phyloP scores from a whole-genome alignment of 2,888 invertebrate species.

The Hoplodrina blanda region DNA sequence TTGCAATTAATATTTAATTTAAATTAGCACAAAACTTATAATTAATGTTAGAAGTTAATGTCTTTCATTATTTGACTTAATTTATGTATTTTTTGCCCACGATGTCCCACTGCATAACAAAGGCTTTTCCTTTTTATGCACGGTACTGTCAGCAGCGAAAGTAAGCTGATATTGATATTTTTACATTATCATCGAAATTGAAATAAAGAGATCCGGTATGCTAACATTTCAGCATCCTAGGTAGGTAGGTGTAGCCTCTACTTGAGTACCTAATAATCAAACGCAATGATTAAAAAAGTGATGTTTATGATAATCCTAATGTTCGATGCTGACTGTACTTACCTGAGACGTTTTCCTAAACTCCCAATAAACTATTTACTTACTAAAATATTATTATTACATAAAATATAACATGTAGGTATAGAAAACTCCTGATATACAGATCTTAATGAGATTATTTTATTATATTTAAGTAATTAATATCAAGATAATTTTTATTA shows the following conservation, averaged over 20 bases:
- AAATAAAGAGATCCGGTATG: background rate
- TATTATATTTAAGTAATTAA: slow-evolving; percentile 42
- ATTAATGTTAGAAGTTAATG: slow-evolving; percentile 77
- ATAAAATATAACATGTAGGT: slow-evolving; percentile 48
- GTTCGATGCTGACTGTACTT: background rate
- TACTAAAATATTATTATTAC: slow-evolving; percentile 11
- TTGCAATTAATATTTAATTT: slow-evolving; percentile 44
- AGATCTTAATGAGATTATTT: slow-evolving; percentile 69
- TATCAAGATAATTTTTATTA: slow-evolving; percentile 26
- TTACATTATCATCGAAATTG: background rate
- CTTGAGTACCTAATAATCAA: background rate
- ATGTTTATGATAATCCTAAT: background rate
- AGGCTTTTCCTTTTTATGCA: background rate
- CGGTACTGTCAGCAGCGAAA: background rate
- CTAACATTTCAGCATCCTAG: background rate
- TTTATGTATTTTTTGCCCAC: slow-evolving; percentile 16
- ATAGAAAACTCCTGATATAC: slow-evolving; percentile 62
- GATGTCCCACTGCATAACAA: background rate
- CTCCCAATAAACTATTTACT: background rate
- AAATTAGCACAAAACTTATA: slow-evolving; percentile 61
- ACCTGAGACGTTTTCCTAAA: background rate
- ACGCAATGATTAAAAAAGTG: background rate
- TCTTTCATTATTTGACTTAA: slow-evolving; percentile 73
- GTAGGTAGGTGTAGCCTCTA: too few species aligned
- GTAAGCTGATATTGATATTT: background rate